These are phyloP conservation scores for Melanotaenia boesemani DNA, from an alignment of 2,797 vertebrate species.

Conservation along the genomic window DNA sequence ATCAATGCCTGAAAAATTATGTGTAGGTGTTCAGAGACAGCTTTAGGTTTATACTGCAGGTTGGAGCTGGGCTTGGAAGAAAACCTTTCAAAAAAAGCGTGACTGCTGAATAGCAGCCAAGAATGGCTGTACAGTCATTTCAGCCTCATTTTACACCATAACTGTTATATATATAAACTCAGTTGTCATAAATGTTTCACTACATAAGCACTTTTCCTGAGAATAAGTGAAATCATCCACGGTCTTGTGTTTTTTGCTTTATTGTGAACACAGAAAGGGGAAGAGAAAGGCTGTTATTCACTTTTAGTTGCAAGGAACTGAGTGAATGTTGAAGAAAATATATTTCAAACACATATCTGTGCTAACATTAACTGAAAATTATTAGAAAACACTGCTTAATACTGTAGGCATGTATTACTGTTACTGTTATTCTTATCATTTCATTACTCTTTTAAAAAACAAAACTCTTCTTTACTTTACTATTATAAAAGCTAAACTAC, in stretches of 20 bases:
- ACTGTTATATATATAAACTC: not conserved
- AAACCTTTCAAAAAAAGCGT: not conserved
- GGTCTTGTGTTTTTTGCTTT: not conserved
- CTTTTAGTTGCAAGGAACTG: not conserved
- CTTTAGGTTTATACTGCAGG: not conserved
- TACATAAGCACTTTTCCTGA: not conserved
- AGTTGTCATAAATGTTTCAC: not conserved
- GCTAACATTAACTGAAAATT: not conserved
- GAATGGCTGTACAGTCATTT: not conserved
- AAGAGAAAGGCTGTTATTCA: not conserved
- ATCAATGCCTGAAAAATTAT: not conserved
- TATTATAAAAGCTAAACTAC: not conserved
- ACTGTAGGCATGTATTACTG: not conserved
- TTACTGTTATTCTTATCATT: too few species aligned
- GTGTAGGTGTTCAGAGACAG: not conserved
- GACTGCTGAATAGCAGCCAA: not conserved
- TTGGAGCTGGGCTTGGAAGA: not conserved
- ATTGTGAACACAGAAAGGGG: not conserved
- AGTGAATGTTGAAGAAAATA: not conserved
- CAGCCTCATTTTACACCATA: not conserved
- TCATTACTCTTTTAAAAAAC: not conserved
- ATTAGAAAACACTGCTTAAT: not conserved
- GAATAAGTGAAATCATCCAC: not conserved
- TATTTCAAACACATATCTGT: not conserved
- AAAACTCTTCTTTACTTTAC: not conserved